These are phyloP conservation scores for Gymnodraco acuticeps DNA, from an alignment of 2,797 vertebrate genomes.

Conservation along the genomic window DNA sequence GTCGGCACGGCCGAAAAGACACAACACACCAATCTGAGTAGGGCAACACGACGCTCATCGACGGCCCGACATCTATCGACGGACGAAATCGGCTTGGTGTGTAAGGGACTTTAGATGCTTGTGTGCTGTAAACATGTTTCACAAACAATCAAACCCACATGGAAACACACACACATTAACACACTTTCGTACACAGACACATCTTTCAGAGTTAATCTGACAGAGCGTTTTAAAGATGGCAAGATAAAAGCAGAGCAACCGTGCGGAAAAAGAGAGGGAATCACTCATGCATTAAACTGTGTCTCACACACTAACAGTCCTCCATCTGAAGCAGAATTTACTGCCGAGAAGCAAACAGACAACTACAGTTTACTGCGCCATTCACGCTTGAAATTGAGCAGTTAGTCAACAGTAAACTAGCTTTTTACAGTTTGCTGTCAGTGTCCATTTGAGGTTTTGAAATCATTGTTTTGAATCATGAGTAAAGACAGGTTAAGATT, in stretches of 20 bases:
- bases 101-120: constrained; percentile 23
- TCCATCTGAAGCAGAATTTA: constrained; percentile 31
- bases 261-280: constrained; percentile 21
- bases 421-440: background rate
- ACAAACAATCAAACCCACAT: constrained; percentile 62
- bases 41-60: no score
- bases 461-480: background rate
- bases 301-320: constrained; percentile 44
- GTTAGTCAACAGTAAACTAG: constrained; percentile 21
- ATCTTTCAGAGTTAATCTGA: constrained; percentile 13
- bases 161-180: constrained; percentile 35
- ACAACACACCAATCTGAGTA: no score
- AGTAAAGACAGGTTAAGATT: background rate
- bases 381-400: constrained; percentile 47
- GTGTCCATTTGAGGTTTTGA: constrained; percentile 4
- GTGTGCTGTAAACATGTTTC: constrained; percentile 61
- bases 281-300: constrained; percentile 63
- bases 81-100: no score
- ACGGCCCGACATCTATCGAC: no score
- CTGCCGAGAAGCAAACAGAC: constrained; percentile 29
- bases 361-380: constrained; percentile 32
- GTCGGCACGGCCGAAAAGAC: no score
- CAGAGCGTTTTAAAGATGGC: constrained; percentile 25
- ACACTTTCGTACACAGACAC: constrained; percentile 16
- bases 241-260: constrained; percentile 44